Evolutionary conservation across 2,113 vertebrate species (phyloP).

Genomic region (Eupsittula cactorum): DNA sequence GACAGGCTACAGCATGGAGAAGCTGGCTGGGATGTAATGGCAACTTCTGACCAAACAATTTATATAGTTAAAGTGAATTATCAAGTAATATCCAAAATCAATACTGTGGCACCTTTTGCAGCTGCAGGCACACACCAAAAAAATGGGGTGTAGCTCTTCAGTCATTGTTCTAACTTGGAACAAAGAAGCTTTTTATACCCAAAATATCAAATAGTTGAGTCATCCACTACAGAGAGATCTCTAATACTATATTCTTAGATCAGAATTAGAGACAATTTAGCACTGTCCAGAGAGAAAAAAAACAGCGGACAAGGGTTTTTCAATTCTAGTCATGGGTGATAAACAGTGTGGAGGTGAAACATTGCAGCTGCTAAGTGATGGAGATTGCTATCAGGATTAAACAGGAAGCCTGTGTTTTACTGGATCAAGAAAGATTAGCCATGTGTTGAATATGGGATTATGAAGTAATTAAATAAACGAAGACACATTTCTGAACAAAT

Average conservation of each 20-base stretch:
- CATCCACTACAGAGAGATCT: background rate
- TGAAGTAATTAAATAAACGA: slow-evolving; percentile 62
- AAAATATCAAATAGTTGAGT: background rate
- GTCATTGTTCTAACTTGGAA: background rate
- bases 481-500: slow-evolving; percentile 49
- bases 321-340: slow-evolving; percentile 37
- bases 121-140: background rate
- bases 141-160: background rate
- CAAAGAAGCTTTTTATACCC: background rate
- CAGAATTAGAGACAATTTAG: slow-evolving; percentile 5
- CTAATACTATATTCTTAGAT: background rate
- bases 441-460: slow-evolving; percentile 57
- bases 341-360: slow-evolving; percentile 46
- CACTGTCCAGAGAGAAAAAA: slow-evolving; percentile 2
- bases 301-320: background rate
- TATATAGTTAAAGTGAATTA: background rate
- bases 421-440: slow-evolving; percentile 61
- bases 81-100: background rate
- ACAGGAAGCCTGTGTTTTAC: slow-evolving; percentile 34
- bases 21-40: background rate
- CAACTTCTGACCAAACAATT: background rate
- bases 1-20: background rate
- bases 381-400: slow-evolving; percentile 66
- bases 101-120: background rate
- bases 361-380: slow-evolving; percentile 37